Evolutionary conservation across 2,113 vertebrate species (phyloP).

Genomic region (Ctenomys sociabilis): DNA sequence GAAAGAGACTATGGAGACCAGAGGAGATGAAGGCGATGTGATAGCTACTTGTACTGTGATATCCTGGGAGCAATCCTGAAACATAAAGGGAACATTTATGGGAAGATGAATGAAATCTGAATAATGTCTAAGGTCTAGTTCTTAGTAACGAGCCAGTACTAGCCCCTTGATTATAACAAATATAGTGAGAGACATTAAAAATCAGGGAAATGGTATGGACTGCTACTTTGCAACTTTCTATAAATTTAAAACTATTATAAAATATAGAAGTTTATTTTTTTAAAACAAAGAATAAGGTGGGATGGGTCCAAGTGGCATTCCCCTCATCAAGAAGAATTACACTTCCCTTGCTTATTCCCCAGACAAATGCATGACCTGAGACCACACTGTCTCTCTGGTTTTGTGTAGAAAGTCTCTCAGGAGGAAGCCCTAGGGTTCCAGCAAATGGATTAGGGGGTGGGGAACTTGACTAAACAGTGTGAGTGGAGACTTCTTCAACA

Average conservation of each 20-base stretch:
- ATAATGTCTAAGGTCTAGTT: not conserved
- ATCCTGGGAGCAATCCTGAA: not conserved
- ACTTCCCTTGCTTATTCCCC: not conserved
- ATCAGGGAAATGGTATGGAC: not conserved
- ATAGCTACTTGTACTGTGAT: not conserved
- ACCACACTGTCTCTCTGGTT: not conserved
- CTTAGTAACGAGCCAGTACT: not conserved
- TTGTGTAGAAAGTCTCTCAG: not conserved
- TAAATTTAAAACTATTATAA: not conserved
- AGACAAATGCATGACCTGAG: not conserved
- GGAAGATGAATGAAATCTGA: not conserved
- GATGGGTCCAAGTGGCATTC: not conserved
- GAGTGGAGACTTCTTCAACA: not conserved
- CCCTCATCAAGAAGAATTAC: not conserved
- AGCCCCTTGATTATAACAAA: not conserved
- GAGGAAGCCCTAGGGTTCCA: not conserved
- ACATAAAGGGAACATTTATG: not conserved
- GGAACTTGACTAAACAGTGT: not conserved
- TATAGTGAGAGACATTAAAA: not conserved
- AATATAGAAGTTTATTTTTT: not conserved
- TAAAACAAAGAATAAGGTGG: not conserved
- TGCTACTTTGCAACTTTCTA: slow-evolving; percentile 1
- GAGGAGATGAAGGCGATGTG: not conserved
- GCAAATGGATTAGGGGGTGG: no score
- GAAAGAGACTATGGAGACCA: not conserved